Base-by-base conservation (phyloP, 2,113 vertebrate species). In the Lagenorhynchus albirostris region DNA sequence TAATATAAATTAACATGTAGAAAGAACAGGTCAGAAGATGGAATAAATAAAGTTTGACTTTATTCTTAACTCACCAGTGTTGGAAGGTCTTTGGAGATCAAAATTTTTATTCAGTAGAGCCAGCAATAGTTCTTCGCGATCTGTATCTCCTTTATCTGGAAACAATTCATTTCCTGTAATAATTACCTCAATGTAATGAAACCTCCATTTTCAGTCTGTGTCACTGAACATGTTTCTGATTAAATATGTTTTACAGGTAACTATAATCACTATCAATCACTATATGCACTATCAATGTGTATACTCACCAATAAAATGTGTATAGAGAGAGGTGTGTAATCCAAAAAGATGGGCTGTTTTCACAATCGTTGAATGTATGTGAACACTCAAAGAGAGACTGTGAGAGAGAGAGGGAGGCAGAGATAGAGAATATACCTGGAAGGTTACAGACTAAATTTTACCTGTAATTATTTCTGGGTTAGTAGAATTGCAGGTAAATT, bases 81-180 rank as follows among this genome's bases (percentile, higher is more conserved):
- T 85, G 62, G 79, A 87, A 38, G 18, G 12, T 38, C 71, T 94
- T 95, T 88, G 71, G 33, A 97, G 63, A 93, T 80, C 67, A 68
- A 84, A 87, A 36, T 47, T 60, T 84, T 53, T 89, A 29, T 38
- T 96, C 67, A 94, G 9, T 20, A 93, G 71, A 91, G 76, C 29
- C 93, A 76, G 3, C 29, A 67, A 63, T 1, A 94, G 15, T 85
- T 96, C 65, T 26, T 91, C 8, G 0, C 1, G 26, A 65, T 86
- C 50, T 68, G 12, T 26, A 9, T 92, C 23, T 53, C 96, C 36
- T 44, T 96, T 74, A 47, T 81, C 79, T 79, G 63, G 55, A 87
- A 97, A 89, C 5, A 89, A 12, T 62, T 96, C 71, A 89, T 86
- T 94, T 76, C 41, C 87, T 96, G 62, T 73, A 97, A 91, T 86